Conservation (phyloP, 2,797 vertebrate genomes). For the Muscicapa comitata region DNA sequence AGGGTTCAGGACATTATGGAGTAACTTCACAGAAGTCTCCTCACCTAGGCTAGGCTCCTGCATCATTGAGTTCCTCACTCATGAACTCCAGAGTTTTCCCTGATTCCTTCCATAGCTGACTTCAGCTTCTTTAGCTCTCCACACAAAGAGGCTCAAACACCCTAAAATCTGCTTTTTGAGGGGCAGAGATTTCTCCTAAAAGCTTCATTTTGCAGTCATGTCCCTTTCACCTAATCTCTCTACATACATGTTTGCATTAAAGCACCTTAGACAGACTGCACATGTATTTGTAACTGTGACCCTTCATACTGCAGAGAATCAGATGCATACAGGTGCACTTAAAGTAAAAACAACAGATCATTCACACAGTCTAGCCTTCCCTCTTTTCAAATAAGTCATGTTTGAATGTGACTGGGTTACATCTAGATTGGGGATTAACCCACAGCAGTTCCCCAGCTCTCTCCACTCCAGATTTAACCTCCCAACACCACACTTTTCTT, state of each 20-base stretch:
- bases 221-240: not conserved
- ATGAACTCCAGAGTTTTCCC: not conserved
- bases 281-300: fast-evolving
- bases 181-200: not conserved
- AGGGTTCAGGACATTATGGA: fast-evolving
- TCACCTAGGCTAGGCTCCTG: not conserved
- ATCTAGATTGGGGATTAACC: not conserved
- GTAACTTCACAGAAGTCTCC: not conserved
- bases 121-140: not conserved
- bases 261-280: not conserved
- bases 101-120: not conserved
- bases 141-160: not conserved
- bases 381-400: not conserved
- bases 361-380: not conserved
- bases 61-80: not conserved
- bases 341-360: not conserved
- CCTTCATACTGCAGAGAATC: not conserved
- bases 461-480: not conserved
- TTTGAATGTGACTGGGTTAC: not conserved
- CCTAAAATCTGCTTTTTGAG: not conserved
- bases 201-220: not conserved
- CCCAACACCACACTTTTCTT: not conserved
- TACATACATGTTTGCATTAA: not conserved
- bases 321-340: not conserved
- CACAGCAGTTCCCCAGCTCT: not conserved